Base-by-base conservation (phyloP, 2,113 vertebrate species). In the Amazona guildingii region DNA sequence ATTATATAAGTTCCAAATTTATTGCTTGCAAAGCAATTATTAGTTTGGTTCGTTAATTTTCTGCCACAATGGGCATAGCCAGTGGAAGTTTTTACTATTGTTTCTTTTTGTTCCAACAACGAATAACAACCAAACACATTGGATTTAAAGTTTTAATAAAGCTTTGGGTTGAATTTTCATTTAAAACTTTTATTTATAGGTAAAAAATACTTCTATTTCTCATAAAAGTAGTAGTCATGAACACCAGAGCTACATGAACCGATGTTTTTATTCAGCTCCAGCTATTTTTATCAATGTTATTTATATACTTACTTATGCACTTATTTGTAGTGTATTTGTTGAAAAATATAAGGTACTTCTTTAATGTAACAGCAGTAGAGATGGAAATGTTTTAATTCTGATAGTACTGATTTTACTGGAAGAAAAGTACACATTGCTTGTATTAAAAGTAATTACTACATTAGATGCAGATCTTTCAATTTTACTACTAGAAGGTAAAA, bases 61-160 rank as follows among this genome's bases (percentile, higher is more conserved):
- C 80, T 97, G 75, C 67, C 87, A 88, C 73, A 88, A 70, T 66
- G 18, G 33, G 17, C n/a, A 86, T 37, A 91, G 43, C 14, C 35
- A 72, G 9, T 91, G 85, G 63, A 92, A 93, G 10, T 51, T 96
- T 88, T 87, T 94, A 79, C 41, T 85, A 14, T 73, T 23, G 39
- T 80, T 93, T 80, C 64, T 76, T 91, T 84, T 62, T 91, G 15
- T 83, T 92, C 75, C 86, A 96, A 43, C 29, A 86, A 48, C 76
- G 41, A 62, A 54, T 66, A 94, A 62, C 49, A 85, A 83, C 52
- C 44, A 73, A 76, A 89, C 57, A 85, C 37, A 66, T 44, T 91
- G 31, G 14, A 85, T 92, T 87, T 87, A 85, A 87, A 52, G 18
- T 73, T 93, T 84, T 90, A 94, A 94, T 94, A 88, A 94, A 64